These are phyloP conservation scores for Crotalus horridus DNA, from an alignment of 2,113 vertebrate species.

Conservation along the genomic window DNA sequence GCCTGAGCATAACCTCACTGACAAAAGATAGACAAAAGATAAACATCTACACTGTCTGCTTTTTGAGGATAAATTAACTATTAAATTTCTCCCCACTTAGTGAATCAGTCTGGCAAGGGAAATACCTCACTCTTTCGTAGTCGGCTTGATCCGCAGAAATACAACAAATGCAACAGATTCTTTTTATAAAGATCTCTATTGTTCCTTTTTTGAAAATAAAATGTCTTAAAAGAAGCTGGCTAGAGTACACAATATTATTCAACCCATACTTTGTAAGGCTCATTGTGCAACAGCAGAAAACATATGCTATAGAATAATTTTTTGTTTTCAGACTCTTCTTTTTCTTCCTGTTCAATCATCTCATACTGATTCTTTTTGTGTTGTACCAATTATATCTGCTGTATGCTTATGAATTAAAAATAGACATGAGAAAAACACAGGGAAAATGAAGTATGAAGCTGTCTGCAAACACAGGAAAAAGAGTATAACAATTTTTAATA, in stretches of 20 bases:
- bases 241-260: not conserved
- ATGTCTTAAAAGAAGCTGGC: not conserved
- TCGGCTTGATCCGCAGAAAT: not conserved
- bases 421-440: not conserved
- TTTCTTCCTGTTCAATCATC: not conserved
- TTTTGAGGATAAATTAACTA: conserved; percentile 11
- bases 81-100: not conserved
- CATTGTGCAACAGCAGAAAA: not conserved
- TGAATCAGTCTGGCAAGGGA: not conserved
- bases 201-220: not conserved
- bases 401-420: not conserved
- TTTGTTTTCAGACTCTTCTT: not conserved
- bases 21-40: not conserved
- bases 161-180: not conserved
- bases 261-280: not conserved
- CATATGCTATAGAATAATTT: not conserved
- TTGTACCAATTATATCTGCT: not conserved
- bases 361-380: not conserved
- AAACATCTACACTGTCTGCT: not conserved
- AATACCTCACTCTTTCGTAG: not conserved
- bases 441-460: not conserved
- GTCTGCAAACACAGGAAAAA: not conserved
- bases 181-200: not conserved
- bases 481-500: not conserved
- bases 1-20: not conserved